Percentiles rank a stretch among this genome's conserved stretches.
Evolutionary conservation across 2,113 vertebrate genomes (phyloP).

Genomic region (Aramus guarauna): DNA sequence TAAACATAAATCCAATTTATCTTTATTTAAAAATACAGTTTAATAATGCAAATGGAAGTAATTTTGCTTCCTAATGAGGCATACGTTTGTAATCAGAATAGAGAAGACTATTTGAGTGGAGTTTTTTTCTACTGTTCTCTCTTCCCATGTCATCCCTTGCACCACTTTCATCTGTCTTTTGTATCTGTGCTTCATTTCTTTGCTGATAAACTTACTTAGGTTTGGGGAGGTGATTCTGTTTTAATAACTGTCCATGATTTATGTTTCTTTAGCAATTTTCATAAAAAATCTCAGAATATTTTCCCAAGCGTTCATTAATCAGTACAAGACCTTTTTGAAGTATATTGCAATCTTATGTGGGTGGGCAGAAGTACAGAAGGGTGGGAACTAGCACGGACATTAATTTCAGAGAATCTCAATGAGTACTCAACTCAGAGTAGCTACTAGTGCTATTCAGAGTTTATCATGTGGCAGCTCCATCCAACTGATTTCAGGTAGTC

Average conservation of each 20-base stretch:
- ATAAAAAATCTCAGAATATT: not conserved
- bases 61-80: slow-evolving; percentile 24
- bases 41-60: not conserved
- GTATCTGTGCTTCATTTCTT: slow-evolving; percentile 2
- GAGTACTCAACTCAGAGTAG: not conserved
- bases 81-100: not conserved
- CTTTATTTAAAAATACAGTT: not conserved
- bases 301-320: not conserved
- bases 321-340: slow-evolving; percentile 6
- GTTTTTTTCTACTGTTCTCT: not conserved
- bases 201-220: not conserved
- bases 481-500: not conserved
- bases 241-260: not conserved
- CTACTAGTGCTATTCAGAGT: not conserved
- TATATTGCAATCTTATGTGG: not conserved
- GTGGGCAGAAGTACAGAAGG: not conserved
- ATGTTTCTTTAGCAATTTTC: not conserved
- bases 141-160: not conserved
- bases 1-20: not conserved
- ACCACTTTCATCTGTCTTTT: not conserved
- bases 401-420: not conserved
- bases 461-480: not conserved
- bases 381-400: not conserved
- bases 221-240: not conserved
- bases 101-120: not conserved